Conservation (phyloP, 2,113 vertebrate genomes). For the Eira barbara region DNA sequence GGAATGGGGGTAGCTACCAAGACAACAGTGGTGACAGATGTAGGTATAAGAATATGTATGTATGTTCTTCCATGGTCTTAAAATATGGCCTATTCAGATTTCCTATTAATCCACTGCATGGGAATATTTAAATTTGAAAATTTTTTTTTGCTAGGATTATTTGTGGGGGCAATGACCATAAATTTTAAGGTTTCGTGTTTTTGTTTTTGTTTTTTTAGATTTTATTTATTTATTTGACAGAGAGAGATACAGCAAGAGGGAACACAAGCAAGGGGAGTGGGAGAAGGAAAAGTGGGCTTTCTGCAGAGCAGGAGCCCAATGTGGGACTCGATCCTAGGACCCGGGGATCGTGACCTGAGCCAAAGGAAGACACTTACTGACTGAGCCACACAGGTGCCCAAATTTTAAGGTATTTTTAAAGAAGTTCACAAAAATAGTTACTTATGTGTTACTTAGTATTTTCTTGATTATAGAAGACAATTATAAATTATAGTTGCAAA, state of each 20-base stretch:
- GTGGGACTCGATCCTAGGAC: too few species aligned
- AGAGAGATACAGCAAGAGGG: too few species aligned
- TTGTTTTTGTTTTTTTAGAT: too few species aligned
- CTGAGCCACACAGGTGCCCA: too few species aligned
- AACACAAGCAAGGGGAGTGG: too few species aligned
- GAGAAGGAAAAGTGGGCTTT: too few species aligned
- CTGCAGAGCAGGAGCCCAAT: too few species aligned
- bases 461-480: neutral
- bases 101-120: neutral
- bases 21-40: neutral
- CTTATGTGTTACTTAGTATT: neutral
- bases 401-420: neutral
- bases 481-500: neutral
- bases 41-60: neutral
- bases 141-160: neutral
- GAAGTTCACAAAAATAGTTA: neutral
- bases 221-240: too few species aligned
- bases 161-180: neutral
- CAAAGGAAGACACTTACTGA: too few species aligned
- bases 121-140: conserved; percentile 29
- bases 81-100: neutral
- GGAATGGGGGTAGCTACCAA: neutral
- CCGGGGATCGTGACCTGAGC: too few species aligned
- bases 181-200: neutral
- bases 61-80: neutral